These are phyloP conservation scores for Pimpla rufipes DNA, from an alignment of 2,888 invertebrate genomes.

Conservation along the genomic window DNA sequence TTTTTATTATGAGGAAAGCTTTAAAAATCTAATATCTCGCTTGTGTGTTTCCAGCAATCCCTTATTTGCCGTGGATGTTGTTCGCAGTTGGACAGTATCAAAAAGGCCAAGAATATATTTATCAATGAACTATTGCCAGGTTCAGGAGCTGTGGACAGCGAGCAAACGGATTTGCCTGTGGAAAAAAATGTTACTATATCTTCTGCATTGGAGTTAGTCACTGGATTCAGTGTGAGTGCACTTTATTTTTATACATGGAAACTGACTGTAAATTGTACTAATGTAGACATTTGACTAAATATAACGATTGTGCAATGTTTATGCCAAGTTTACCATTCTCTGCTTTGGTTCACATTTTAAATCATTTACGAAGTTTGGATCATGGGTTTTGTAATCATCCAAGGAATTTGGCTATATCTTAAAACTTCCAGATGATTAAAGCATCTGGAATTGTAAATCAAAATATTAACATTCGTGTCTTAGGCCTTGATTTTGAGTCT, in stretches of 20 bases:
- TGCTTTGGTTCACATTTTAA: no score
- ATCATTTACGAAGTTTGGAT: no score
- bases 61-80: constrained; percentile 23
- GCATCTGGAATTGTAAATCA: no score
- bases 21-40: neutral
- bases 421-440: no score
- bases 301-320: neutral
- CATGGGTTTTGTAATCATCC: no score
- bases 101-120: constrained; percentile 12
- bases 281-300: neutral
- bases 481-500: no score
- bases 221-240: constrained; percentile 9
- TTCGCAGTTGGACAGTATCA: neutral
- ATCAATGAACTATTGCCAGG: neutral
- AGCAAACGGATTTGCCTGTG: neutral
- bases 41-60: constrained; percentile 2
- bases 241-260: neutral
- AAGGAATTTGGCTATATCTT: no score
- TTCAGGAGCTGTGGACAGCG: neutral
- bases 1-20: neutral
- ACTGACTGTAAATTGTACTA: neutral
- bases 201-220: constrained; percentile 18
- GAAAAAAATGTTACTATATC: neutral
- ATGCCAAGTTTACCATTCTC: no score
- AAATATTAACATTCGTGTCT: no score